These are phyloP conservation scores for Meteorus colon DNA, from an alignment of 2,888 invertebrate species.

Conservation along the genomic window DNA sequence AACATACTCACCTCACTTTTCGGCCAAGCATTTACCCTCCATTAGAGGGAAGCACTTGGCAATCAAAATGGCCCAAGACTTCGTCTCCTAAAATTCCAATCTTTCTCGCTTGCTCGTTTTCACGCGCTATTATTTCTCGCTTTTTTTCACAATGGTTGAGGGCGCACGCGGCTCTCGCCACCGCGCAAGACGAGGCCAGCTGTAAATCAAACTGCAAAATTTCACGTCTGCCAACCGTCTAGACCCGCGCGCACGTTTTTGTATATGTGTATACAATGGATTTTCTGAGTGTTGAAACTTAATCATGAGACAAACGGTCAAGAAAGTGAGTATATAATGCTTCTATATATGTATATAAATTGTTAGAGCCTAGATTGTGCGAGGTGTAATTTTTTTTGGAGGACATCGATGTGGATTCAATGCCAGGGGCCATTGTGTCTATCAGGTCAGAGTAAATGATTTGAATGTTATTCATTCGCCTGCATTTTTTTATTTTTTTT, in stretches of 20 bases:
- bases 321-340: neutral
- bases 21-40: constrained; percentile 63
- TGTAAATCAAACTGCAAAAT: constrained; percentile 70
- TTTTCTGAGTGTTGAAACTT: constrained; percentile 47
- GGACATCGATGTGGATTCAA: neutral
- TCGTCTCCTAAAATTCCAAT: constrained; percentile 39
- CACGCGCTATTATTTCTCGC: neutral
- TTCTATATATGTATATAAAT: neutral
- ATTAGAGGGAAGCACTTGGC: constrained; percentile 67
- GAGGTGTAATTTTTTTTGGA: constrained; percentile 1
- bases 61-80: constrained; percentile 64
- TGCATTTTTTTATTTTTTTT: neutral
- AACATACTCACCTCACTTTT: constrained; percentile 55
- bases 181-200: constrained; percentile 53
- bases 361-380: neutral
- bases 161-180: constrained; percentile 45
- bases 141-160: constrained; percentile 8
- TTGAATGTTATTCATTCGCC: neutral
- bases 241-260: constrained; percentile 45
- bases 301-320: constrained; percentile 14
- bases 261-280: constrained; percentile 4
- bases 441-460: neutral
- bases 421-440: neutral
- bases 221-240: constrained; percentile 58
- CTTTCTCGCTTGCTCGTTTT: neutral